Percentiles rank a stretch among this genome's conserved stretches.
These are phyloP conservation scores for Cataglyphis altisquamis DNA, from an alignment of 2,888 invertebrate genomes.

Conservation along the genomic window DNA sequence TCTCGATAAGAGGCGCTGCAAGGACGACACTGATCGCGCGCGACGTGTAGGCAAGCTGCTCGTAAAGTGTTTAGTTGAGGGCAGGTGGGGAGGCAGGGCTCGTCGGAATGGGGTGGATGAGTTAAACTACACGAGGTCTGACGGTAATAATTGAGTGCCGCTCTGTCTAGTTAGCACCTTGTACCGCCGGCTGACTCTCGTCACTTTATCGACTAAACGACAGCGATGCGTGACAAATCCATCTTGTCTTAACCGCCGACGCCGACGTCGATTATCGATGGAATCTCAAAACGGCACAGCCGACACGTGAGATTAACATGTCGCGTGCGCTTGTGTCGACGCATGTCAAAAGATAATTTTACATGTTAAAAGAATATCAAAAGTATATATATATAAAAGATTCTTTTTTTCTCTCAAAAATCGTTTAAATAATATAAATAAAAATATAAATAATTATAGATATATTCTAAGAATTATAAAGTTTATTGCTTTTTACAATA, in stretches of 20 bases:
- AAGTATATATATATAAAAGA: not conserved
- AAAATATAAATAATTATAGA: not conserved
- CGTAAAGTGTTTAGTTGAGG: constrained; percentile 86
- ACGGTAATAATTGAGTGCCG: constrained; percentile 86
- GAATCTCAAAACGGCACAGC: constrained; percentile 56
- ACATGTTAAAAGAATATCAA: not conserved
- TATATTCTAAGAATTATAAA: not conserved
- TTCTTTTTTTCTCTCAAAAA: not conserved
- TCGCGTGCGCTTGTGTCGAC: constrained; percentile 3
- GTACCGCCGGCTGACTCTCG: constrained; percentile 80
- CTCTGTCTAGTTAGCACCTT: constrained; percentile 85
- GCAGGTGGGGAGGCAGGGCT: constrained; percentile 76
- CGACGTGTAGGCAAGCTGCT: constrained; percentile 85
- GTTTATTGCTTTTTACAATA: not conserved
- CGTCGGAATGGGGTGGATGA: constrained; percentile 77
- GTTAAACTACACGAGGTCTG: constrained; percentile 85
- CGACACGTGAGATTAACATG: constrained; percentile 44
- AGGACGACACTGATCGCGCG: constrained; percentile 84
- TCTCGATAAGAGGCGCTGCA: constrained; percentile 84
- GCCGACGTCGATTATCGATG: constrained; percentile 75
- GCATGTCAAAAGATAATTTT: not conserved
- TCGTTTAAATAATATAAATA: not conserved
- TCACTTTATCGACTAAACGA: constrained; percentile 85
- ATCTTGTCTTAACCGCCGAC: constrained; percentile 80
- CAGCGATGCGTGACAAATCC: constrained; percentile 85